Percentiles rank a stretch among this genome's conserved stretches.
These are phyloP conservation scores for Emydura subglobosa DNA, from an alignment of 2,113 vertebrate species.

Conservation along the genomic window DNA sequence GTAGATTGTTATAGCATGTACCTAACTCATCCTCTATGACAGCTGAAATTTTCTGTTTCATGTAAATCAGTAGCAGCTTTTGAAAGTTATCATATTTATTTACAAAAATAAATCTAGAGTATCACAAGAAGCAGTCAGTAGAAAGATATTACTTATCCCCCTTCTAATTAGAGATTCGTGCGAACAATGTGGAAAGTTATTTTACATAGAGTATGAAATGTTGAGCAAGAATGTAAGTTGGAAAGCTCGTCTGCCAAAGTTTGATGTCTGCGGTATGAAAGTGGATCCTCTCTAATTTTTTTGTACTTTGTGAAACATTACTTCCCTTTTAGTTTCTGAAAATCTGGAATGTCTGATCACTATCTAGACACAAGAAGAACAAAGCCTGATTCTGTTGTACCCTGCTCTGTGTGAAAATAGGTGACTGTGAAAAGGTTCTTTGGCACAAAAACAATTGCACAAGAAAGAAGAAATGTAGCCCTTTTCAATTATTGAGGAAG, in stretches of 20 bases:
- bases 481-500: neutral
- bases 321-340: too few species aligned
- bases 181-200: neutral
- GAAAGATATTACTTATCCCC: neutral
- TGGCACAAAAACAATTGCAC: neutral
- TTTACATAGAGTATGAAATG: neutral
- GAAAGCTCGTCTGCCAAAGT: neutral
- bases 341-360: neutral
- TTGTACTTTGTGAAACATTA: neutral
- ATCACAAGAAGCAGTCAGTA: neutral
- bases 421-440: neutral
- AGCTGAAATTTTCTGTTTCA: neutral
- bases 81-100: neutral
- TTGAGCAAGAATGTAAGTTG: neutral
- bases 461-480: neutral
- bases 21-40: neutral
- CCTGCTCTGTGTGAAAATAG: neutral
- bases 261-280: neutral
- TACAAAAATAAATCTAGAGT: neutral
- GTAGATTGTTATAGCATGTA: neutral
- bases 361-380: conserved; percentile 9
- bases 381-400: neutral
- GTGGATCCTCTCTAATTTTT: neutral
- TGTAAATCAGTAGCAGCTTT: neutral
- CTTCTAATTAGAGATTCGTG: neutral